Base-by-base conservation (phyloP, 1,140 invertebrate species). In the Stenopsyche tienmushanensis region DNA sequence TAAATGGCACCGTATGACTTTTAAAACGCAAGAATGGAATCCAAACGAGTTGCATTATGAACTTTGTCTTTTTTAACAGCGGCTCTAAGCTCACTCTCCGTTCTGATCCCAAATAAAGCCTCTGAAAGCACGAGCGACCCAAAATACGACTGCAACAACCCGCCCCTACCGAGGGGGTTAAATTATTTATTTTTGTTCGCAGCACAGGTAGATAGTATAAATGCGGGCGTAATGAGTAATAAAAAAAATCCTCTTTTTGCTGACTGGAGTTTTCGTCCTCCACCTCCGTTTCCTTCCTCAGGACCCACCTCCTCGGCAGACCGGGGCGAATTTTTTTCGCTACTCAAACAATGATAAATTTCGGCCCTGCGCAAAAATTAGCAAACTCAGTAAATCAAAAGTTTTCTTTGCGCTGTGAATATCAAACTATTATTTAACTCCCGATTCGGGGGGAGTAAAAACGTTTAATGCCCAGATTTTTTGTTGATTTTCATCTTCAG, bases 181-280 rank as follows among this genome's bases (percentile, higher is more conserved):
- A 62, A 62, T 64, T 44, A 60, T 64, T 67, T 64, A 60, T 65
- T 68, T 68, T 45, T 15, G 53, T 53, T 60, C 15, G 23, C 50
- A 58, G 54, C 47, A 26, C 24, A 65, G 42, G 29, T 57, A 49
- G 21, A 10, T 9, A 34, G 29, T n/a, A 24, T 42, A 55, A 60
- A 68, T 68, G 62, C 66, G 62, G 62, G 66, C 39, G 17, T 68
- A 68, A 68, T 68, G 66, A 68, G 54, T 42, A 18, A 57, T 41
- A 57, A 39, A 42, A 57, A 57, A 42, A 57, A 18, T 24, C 34
- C 1, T 20, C 20, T 15, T 57, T 55, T 21, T 15, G 15, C 9
- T 18, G 17, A 45, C 44, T 17, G 21, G 15, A 15, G 17, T 49
- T 3, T 49, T 2, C 47, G 8, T 7, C 21, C 17, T 20, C 47